Evolutionary conservation across 2,113 vertebrate species (phyloP), one percentile per base, ranked within the genome.

Genomic region (Lampris megalopsis): DNA sequence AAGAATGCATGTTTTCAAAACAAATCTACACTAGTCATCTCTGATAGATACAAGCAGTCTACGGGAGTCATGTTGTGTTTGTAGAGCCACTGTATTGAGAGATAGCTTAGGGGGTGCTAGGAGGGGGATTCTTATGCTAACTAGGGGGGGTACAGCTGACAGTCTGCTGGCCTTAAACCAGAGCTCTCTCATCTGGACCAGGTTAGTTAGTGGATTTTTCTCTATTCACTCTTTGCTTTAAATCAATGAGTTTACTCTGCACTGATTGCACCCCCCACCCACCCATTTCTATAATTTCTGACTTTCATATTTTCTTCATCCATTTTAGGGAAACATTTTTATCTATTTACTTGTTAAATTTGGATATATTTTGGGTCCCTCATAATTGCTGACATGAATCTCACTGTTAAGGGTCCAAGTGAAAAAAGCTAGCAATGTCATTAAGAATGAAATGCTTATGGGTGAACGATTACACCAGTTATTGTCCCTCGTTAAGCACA

Each of bases 21-120:
- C 92, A 94, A 75, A 91, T 86, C 88, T 79, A 86, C 89, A 91
- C 62, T 81, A 88, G 85, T 91, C 76, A 76, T 88, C 88, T 90
- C 77, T 92, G 90, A 89, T 92, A 89, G 88, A 91, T 90, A 93
- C 92, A 93, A 92, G 89, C 70, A 69, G 73, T 86, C 86, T 88
- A 75, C 83, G 72, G 86, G 83, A 87, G 90, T 81, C 86, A 59
- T 70, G 71, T 89, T 92, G 86, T 90, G 68, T 67, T 66, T 47
- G 52, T 56, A 64, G 45, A 77, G 65, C 6, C 48, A 53, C 56
- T 61, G 40, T 50, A 52, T 52, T 84, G 41, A 42, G 41, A 42
- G 7, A 63, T 62, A 11, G 76, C 73, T 73, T 53, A 54, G 50
- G 71, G 73, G 84, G 10, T 79, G 81, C 57, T 72, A 43, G 41